Base-by-base conservation (phyloP, 2,888 invertebrate genomes). In the Protonemura montana region DNA sequence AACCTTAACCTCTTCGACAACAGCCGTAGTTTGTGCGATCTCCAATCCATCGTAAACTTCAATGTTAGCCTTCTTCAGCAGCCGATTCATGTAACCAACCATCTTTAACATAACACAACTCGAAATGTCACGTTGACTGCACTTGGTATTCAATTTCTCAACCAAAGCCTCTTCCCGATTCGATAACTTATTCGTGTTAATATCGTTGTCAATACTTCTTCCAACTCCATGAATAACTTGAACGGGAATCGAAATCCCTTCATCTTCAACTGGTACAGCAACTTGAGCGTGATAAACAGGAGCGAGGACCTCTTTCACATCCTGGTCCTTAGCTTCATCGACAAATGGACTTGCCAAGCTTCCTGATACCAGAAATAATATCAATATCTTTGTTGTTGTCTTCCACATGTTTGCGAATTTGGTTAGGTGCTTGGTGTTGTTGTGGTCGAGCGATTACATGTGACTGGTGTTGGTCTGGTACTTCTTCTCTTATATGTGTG, bases 31-130 rank as follows among this genome's bases (percentile, higher is more conserved):
- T 90, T 95, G 94, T 21, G 95, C 94, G 88, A 97, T 95, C 92
- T 96, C 95, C 87, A 97, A 92, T 89, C 96, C 95, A 86, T 95
- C 95, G 82, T 95, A 95, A 82, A 97, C 92, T 89, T 96, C 96
- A 89, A 97, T 94, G 85, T 95, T 94, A 0, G 96, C 95, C 88
- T 96, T 97, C 90, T 96, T 95, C 90, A 97, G 92, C 91, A 96
- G 93, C 88, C 95, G 93, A 92, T 97, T 97, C 92, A 97, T 96
- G 90, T 96, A 97, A 26, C 95, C 95, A 76, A 97, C 95, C 89
- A 97, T 91, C 91, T 97, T 97, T 27, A 96, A 92, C 93, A 97
- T 96, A 90, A 96, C 95, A 90, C 97, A 97, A 10, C 97, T 95
- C 76, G 96, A 95, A 82, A 96, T 94, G 89, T 97, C 97, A 86